Evolutionary conservation across 2,888 invertebrate species (phyloP).

Genomic region (Drosophila infuscata): DNA sequence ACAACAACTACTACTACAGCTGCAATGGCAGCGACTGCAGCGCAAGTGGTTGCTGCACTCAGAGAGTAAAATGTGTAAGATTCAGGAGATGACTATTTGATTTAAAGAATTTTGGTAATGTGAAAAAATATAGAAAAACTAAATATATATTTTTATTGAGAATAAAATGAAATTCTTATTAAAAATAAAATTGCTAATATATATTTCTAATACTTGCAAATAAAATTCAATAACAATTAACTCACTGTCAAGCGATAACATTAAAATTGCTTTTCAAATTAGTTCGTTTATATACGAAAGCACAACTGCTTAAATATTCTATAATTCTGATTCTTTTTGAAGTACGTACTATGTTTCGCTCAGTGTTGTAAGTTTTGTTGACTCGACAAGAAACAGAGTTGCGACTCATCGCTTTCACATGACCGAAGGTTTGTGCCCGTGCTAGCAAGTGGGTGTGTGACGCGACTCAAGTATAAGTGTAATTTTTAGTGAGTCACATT

Average conservation of each 20-base stretch:
- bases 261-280: background rate
- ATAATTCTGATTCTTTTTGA: background rate
- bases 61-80: conserved; percentile 11
- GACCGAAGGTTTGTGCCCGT: conserved; percentile 35
- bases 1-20: conserved; percentile 6
- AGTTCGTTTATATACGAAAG: background rate
- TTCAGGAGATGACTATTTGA: background rate
- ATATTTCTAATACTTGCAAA: background rate
- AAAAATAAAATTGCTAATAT: background rate
- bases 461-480: conserved; percentile 16
- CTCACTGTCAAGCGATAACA: background rate
- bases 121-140: background rate
- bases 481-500: conserved; percentile 35
- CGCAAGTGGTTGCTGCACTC: conserved; percentile 50
- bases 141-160: background rate
- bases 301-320: background rate
- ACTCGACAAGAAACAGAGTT: background rate
- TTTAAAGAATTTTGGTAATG: background rate
- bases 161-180: background rate
- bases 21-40: conserved; percentile 7
- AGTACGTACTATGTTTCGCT: background rate
- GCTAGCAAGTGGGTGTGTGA: conserved; percentile 25
- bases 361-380: conserved; percentile 11
- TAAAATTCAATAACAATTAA: background rate
- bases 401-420: conserved; percentile 4